These are phyloP conservation scores for Catocala fraxini DNA, from an alignment of 2,888 invertebrate species.

Conservation along the genomic window DNA sequence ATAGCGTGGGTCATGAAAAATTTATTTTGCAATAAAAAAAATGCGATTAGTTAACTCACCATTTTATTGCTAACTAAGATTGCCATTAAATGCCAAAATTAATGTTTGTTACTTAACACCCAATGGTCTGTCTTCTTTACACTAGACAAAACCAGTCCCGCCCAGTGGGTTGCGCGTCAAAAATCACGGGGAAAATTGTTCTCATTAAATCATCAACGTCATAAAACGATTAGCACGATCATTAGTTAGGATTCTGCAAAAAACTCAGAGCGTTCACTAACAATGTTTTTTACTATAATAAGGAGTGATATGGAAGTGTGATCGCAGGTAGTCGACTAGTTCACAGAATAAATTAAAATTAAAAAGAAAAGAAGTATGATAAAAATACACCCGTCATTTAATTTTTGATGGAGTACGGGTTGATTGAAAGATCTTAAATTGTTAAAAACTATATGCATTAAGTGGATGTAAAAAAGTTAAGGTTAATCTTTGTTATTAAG, in stretches of 20 bases:
- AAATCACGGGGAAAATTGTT: slow-evolving; percentile 49
- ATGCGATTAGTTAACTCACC: not conserved
- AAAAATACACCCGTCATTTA: slow-evolving; percentile 56
- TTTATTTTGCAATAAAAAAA: slow-evolving; percentile 8
- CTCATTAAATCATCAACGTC: slow-evolving; percentile 78
- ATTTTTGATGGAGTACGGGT: slow-evolving; percentile 56
- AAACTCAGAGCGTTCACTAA: slow-evolving; percentile 66
- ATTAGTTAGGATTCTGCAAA: slow-evolving; percentile 67
- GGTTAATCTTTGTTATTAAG: slow-evolving; percentile 45
- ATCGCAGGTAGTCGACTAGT: slow-evolving; percentile 53
- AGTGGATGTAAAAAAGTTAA: slow-evolving; percentile 40
- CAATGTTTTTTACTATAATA: slow-evolving; percentile 77
- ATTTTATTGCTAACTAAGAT: slow-evolving; percentile 7
- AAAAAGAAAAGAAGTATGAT: slow-evolving; percentile 40
- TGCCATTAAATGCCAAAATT: no score
- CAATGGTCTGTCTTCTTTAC: slow-evolving; percentile 22
- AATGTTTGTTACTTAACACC: slow-evolving; percentile 18
- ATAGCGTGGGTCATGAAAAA: not conserved
- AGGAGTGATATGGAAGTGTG: slow-evolving; percentile 61
- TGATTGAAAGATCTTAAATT: slow-evolving; percentile 64
- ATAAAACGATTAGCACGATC: slow-evolving; percentile 78
- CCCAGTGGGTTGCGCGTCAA: slow-evolving; percentile 44
- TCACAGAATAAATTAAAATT: slow-evolving; percentile 49
- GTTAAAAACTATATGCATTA: slow-evolving; percentile 43
- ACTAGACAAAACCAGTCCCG: slow-evolving; percentile 33